phyloP scores from a whole-genome alignment of 2,797 vertebrate species.

The Xenentodon cancila region DNA sequence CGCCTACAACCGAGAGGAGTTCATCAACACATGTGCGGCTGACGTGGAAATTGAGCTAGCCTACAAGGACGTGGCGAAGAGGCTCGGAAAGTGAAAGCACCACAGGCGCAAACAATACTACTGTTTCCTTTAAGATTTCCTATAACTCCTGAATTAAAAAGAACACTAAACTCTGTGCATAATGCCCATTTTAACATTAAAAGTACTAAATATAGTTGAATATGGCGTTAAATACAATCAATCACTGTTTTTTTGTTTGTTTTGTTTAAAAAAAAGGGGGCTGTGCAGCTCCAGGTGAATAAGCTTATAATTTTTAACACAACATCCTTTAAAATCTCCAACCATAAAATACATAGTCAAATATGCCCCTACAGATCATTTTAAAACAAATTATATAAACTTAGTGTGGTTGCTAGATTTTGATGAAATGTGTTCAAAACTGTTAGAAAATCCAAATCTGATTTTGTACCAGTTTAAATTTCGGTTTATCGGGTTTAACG shows the following conservation, averaged over 20 bases:
- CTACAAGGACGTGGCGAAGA: constrained; percentile 94
- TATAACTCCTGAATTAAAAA: neutral
- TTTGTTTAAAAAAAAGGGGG: too few species aligned
- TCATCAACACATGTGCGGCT: constrained; percentile 94
- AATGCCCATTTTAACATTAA: neutral
- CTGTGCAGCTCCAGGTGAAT: neutral
- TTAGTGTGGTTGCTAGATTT: neutral
- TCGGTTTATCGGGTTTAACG: too few species aligned
- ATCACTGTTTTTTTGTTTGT: neutral
- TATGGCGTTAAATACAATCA: constrained; percentile 5
- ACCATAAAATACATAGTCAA: neutral
- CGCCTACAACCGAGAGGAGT: constrained; percentile 90
- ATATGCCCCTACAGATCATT: neutral
- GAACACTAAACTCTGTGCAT: neutral
- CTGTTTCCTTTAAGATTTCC: neutral
- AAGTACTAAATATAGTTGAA: constrained; percentile 5
- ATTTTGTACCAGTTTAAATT: too few species aligned
- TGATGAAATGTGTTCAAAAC: neutral
- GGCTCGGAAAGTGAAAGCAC: constrained; percentile 83
- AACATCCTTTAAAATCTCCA: neutral
- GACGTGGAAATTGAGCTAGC: constrained; percentile 93
- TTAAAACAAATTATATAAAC: neutral
- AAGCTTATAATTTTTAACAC: neutral
- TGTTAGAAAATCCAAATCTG: too few species aligned
- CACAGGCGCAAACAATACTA: neutral